Conservation (phyloP, 2,113 vertebrate species). For the Clarias batrachus region DNA sequence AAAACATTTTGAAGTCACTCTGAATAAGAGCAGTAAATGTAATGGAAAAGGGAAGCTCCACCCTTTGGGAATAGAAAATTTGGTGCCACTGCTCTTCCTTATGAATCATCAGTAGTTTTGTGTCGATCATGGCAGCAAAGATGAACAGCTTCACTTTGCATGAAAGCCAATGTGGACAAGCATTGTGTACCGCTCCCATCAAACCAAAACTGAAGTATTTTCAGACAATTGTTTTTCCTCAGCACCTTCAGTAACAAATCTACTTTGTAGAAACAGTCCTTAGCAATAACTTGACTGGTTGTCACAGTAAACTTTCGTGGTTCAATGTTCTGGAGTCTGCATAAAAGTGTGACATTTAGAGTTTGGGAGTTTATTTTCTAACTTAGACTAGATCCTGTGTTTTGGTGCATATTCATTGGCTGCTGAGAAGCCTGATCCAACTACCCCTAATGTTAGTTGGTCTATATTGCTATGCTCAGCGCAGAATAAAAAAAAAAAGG, state of each 20-base stretch:
- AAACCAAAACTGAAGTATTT: constrained; percentile 39
- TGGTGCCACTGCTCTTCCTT: constrained; percentile 29
- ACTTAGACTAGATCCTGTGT: no score
- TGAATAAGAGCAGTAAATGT: no score
- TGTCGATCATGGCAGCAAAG: constrained; percentile 29
- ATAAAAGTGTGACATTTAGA: no score
- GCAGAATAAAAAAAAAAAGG: no score
- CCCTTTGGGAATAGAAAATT: constrained; percentile 34
- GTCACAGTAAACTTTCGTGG: not conserved
- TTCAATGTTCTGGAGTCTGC: no score
- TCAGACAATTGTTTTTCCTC: constrained; percentile 24
- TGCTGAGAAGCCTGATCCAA: no score
- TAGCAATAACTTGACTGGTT: constrained; percentile 31
- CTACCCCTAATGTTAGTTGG: no score
- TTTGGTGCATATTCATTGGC: no score
- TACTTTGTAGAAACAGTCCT: constrained; percentile 39
- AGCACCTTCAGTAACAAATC: constrained; percentile 16
- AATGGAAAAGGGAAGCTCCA: constrained; percentile 30
- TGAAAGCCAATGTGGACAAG: constrained; percentile 34
- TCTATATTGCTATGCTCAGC: no score
- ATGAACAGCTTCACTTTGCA: constrained; percentile 17
- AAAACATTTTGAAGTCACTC: no score
- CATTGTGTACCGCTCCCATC: constrained; percentile 18
- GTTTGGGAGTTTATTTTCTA: no score
- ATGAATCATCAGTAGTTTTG: constrained; percentile 31